Conservation (phyloP, 2,113 vertebrate species). For the Sceloporus tristichus region DNA sequence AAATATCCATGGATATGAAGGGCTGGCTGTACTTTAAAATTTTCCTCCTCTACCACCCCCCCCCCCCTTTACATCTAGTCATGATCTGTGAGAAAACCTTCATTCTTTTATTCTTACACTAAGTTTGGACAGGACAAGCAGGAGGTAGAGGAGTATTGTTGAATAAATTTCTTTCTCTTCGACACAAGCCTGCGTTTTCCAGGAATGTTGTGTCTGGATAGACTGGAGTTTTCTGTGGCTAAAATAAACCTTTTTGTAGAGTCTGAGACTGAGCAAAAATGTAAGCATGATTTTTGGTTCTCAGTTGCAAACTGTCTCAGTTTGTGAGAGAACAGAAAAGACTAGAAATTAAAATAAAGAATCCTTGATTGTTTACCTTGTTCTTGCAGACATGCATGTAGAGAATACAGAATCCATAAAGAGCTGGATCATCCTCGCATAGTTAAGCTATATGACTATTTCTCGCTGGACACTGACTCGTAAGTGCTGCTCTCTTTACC, state of each 20-base stretch:
- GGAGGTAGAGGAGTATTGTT: background rate
- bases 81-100: background rate
- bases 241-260: background rate
- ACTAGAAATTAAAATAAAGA: background rate
- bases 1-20: too few relatives aligned
- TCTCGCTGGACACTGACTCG: conserved; percentile 99
- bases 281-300: background rate
- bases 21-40: too few relatives aligned
- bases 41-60: background rate
- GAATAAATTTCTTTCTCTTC: background rate
- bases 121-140: background rate
- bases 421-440: conserved; percentile 99
- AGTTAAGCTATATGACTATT: conserved; percentile 99
- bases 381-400: conserved; percentile 92
- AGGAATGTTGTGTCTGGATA: background rate
- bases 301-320: background rate
- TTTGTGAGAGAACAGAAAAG: background rate
- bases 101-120: background rate
- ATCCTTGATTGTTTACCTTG: conserved; percentile 13
- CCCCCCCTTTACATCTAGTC: background rate
- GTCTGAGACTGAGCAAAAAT: background rate
- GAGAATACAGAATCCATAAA: conserved; percentile 99
- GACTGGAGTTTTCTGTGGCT: background rate
- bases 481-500: conserved; percentile 80
- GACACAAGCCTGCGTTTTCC: background rate